phyloP scores from a whole-genome alignment of 1,140 invertebrate genomes.

The Maniola jurtina region DNA sequence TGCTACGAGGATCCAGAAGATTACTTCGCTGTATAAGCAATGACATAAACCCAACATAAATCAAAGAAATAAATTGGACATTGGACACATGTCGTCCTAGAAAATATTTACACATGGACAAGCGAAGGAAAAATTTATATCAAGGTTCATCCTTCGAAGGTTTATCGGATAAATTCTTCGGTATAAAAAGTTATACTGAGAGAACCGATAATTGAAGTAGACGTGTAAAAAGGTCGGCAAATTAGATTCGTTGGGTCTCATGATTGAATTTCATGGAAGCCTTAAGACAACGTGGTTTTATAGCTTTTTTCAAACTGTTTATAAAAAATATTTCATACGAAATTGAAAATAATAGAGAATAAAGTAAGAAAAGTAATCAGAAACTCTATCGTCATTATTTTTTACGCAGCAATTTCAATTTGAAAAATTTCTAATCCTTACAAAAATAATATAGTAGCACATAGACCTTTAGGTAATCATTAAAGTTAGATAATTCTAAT shows the following conservation, averaged over 20 bases:
- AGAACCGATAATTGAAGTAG: conserved; percentile 10
- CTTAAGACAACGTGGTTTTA: background rate
- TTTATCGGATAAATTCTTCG: conserved; percentile 4
- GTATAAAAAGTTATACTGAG: conserved; percentile 2
- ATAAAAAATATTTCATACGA: no score
- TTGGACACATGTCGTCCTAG: background rate
- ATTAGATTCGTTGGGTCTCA: background rate
- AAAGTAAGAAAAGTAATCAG: no score
- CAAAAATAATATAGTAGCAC: no score
- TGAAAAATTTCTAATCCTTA: no score
- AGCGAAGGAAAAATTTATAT: background rate
- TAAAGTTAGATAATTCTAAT: no score
- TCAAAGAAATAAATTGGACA: background rate
- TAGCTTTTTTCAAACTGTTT: background rate
- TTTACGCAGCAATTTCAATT: no score
- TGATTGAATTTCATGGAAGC: background rate
- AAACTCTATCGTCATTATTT: no score
- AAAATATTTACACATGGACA: conserved; percentile 1
- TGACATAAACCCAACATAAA: no score
- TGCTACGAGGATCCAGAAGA: no score
- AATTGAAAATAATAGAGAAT: no score
- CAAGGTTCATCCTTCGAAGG: background rate
- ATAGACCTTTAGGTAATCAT: no score
- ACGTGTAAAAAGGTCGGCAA: conserved; percentile 5
- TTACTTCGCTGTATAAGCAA: no score